Conservation (phyloP, 2,113 vertebrate genomes). For the Pseudorasbora parva region DNA sequence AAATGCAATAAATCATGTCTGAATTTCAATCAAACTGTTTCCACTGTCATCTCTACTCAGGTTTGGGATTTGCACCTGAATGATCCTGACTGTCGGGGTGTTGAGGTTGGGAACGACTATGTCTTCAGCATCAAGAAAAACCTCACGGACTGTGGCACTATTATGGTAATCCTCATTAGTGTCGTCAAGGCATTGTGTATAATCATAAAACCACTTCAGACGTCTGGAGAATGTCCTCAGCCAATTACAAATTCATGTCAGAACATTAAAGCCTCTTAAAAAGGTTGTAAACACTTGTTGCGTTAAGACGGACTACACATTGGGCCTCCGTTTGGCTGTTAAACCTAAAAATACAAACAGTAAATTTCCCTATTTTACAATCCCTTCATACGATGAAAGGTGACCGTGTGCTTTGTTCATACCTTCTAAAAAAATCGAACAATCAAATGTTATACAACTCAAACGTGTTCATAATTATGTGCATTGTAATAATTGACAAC, state of each 20-base stretch:
- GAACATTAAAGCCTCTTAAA: slow-evolving; percentile 35
- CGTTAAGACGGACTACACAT: slow-evolving; percentile 57
- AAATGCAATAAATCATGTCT: not conserved
- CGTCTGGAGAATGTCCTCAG: not conserved
- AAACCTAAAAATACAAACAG: slow-evolving; percentile 51
- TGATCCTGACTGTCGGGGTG: slow-evolving; percentile 68
- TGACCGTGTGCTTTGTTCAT: not conserved
- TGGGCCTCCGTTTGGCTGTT: slow-evolving; percentile 8
- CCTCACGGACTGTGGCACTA: slow-evolving; percentile 73
- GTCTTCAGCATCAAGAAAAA: slow-evolving; percentile 77
- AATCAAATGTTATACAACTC: not conserved
- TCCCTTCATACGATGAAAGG: slow-evolving; percentile 46
- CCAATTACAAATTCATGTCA: not conserved
- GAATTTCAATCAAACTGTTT: not conserved
- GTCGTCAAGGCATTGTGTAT: not conserved
- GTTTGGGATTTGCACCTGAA: slow-evolving; percentile 80
- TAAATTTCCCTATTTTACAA: slow-evolving; percentile 65
- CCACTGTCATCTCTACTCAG: slow-evolving; percentile 54
- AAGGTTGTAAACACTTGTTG: slow-evolving; percentile 30
- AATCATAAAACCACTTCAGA: slow-evolving; percentile 1
- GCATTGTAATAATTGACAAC: slow-evolving; percentile 6
- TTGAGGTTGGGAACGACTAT: slow-evolving; percentile 69
- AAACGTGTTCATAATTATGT: not conserved
- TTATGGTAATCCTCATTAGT: slow-evolving; percentile 58
- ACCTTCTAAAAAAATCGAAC: not conserved